Percentiles rank a stretch among this genome's conserved stretches.
Conservation (phyloP, 2,888 invertebrate species). For the Willowsia nigromaculata region DNA sequence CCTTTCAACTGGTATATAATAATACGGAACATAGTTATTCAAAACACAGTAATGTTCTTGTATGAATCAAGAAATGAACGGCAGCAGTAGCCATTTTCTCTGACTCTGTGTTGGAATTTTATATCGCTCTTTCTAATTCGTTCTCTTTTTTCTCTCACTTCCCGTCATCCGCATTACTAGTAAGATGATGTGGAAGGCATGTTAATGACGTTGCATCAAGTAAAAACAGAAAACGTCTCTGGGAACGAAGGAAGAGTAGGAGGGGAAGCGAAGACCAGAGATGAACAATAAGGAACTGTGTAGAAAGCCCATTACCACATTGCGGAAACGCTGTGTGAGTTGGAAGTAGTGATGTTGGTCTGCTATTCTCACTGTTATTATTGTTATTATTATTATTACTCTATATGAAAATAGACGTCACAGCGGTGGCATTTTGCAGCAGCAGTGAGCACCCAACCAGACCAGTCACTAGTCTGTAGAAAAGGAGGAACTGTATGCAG, state of each 20-base stretch:
- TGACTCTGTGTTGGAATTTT: neutral
- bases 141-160: neutral
- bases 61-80: conserved; percentile 34
- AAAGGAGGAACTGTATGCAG: neutral
- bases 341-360: conserved; percentile 14
- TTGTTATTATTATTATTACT: conserved; percentile 7
- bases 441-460: conserved; percentile 23
- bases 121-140: neutral
- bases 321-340: conserved; percentile 54
- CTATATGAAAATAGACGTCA: conserved; percentile 32
- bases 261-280: neutral
- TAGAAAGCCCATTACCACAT: conserved; percentile 63
- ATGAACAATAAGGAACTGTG: conserved; percentile 7
- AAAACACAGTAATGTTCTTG: neutral
- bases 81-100: neutral
- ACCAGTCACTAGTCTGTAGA: neutral
- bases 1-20: neutral
- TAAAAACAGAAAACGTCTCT: conserved; percentile 33
- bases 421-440: conserved; percentile 35
- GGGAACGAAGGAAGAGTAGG: neutral
- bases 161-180: conserved; percentile 48
- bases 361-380: conserved; percentile 23
- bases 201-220: conserved; percentile 60
- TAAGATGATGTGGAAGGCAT: conserved; percentile 68
- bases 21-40: neutral